Base-by-base conservation (phyloP, 37 sponge, comb jelly and placozoan species). In the Hexactinellida sp. region DNA sequence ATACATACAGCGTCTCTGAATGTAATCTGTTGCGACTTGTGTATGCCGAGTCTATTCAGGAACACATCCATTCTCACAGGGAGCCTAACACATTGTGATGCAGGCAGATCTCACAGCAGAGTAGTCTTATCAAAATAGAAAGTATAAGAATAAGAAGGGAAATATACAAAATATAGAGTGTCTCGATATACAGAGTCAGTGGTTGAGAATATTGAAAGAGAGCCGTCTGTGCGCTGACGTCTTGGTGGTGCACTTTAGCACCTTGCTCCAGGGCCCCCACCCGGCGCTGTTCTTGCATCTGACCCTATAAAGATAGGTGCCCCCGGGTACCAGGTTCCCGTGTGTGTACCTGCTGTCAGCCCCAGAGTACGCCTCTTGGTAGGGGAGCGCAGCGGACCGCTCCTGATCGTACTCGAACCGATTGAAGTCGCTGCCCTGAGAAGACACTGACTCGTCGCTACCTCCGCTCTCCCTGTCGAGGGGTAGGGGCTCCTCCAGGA, bases 221-320 rank as follows among this genome's bases (percentile, higher is more conserved):
- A 23, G 19, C 34, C 21, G 76, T n/a, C 21, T 63, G 76, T 63
- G 76, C 3, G 76, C 13, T 3, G 76, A 63, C 5, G 76, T 21
- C 76, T 83, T 83, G 38, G 82, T 38, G 10, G 47, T 87, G 54
- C 93, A 90, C 38, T 90, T 90, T 37, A 90, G 38, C 9, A 90
- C 89, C 38, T 89, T 87, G 82, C 93, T 93, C 91, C 91, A 93
- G 1, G 93, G 93, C 0, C 93, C 93, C 89, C 91, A 89, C 25
- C 93, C 91, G 37, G 88, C 87, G 36, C 87, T 87, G 85, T 93
- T 90, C 52, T 89, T 86, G 82, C 93, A 89, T n/a, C 89, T 38
- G 13, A 93, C 89, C 51, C 89, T 39, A 83, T 90, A 93, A 87
- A 89, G 90, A 86, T 93, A 93, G 0, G 89, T 88, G 3, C 88